Base-by-base conservation (phyloP, 92 coral and sea anemone genomes). In the Montipora capitata region DNA sequence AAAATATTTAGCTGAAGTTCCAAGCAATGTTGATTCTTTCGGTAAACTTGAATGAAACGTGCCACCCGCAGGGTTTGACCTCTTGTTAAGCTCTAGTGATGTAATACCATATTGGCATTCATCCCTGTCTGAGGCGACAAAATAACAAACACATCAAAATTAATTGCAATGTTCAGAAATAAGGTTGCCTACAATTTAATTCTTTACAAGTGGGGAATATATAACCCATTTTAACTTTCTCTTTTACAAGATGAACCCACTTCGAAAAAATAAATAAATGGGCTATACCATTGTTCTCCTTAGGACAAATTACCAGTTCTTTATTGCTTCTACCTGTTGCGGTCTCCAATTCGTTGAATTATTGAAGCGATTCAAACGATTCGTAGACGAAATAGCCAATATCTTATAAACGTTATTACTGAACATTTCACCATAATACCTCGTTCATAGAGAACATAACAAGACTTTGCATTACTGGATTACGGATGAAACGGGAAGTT, bases 261-360 rank as follows among this genome's bases (percentile, higher is more conserved):
- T 71, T 43, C 6, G 12, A 13, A 8, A 39, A 67, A 39, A 20
- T 62, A 45, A 45, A 80, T 61, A 40, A 8, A 66, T 45, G 65
- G 52, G 14, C 39, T 40, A 16, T 16, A 48, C 16, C 27, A 38
- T 51, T 68, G 62, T 68, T 40, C 27, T 35, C 3, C 39, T 57
- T 67, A 52, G 85, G 49, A 78, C 72, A 27, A 57, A 48, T 73
- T 62, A 72, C 79, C 59, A n/a, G 87, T 83, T 58, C 14, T 43
- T 68, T 18, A 83, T 83, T 83, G 87, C 72, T 83, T 11, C 3
- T 58, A 83, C 87, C 87, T 83, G 87, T 44, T 59, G 10, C 51
- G 59, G 12, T 27, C 56, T 62, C 61, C 27, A 4, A 71, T 58
- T 58, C 48, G 61, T 56, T 83, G 16, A 83, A 83, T 83, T 72